Conservation (phyloP, 2,888 invertebrate species). For the Protonemura montana region DNA sequence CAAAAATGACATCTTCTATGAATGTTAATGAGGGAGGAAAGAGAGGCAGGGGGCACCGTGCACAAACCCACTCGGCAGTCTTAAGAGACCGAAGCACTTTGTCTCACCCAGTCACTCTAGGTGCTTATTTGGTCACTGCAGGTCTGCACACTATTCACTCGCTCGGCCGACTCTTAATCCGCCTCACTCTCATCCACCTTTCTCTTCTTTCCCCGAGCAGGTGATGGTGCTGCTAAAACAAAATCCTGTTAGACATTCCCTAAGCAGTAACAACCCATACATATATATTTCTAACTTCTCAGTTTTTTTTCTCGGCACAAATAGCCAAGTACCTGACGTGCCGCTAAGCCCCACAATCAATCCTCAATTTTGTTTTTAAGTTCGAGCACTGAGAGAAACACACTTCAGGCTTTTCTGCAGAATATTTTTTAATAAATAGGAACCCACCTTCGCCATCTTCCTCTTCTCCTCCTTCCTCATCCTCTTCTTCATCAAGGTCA, state of each 20-base stretch:
- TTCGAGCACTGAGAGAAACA: too few relatives aligned
- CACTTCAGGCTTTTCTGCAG: too few relatives aligned
- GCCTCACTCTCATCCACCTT: conserved; percentile 70
- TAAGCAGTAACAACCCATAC: too few relatives aligned
- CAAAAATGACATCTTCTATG: conserved; percentile 32
- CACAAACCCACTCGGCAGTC: conserved; percentile 33
- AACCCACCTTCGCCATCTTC: conserved; percentile 57
- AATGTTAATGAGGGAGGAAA: conserved; percentile 7
- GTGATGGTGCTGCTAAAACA: conserved; percentile 62
- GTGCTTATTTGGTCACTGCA: conserved; percentile 31
- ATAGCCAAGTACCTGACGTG: too few relatives aligned
- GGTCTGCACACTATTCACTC: conserved; percentile 30
- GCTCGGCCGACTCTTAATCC: conserved; percentile 32
- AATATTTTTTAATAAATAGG: too few relatives aligned
- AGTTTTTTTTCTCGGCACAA: too few relatives aligned
- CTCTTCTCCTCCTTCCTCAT: conserved; percentile 63
- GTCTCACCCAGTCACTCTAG: conserved; percentile 31
- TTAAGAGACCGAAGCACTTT: conserved; percentile 30
- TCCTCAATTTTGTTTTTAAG: too few relatives aligned
- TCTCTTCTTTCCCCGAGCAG: conserved; percentile 72
- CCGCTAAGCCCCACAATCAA: too few relatives aligned
- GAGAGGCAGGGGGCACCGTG: conserved; percentile 20
- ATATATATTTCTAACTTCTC: too few relatives aligned
- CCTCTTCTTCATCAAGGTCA: conserved; percentile 67
- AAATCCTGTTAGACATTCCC: neutral